Conservation (phyloP, 2,113 vertebrate genomes). For the Blennius ocellaris region DNA sequence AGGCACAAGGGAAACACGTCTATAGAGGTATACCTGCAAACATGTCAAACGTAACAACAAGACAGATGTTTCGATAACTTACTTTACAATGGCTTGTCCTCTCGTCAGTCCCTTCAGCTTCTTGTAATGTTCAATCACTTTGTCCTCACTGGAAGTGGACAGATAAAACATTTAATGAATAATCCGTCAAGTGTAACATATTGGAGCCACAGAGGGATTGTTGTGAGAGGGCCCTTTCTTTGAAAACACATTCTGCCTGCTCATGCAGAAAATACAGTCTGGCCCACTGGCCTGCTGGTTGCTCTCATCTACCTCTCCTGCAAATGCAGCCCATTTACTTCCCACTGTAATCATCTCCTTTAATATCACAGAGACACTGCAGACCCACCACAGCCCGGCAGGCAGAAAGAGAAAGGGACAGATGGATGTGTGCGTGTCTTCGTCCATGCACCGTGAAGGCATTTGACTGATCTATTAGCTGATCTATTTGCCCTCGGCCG, state of each 20-base stretch:
- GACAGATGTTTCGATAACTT: slow-evolving; percentile 77
- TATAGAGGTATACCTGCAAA: not conserved
- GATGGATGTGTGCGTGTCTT: slow-evolving; percentile 3
- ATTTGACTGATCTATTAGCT: slow-evolving; percentile 47
- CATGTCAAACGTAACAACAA: not conserved
- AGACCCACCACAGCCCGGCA: slow-evolving; percentile 29
- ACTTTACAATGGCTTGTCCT: slow-evolving; percentile 97
- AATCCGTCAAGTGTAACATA: slow-evolving; percentile 58
- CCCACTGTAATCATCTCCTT: slow-evolving; percentile 62
- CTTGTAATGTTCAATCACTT: slow-evolving; percentile 92
- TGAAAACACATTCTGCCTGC: slow-evolving; percentile 59
- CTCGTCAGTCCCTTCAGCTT: slow-evolving; percentile 92
- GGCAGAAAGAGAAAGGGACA: slow-evolving; percentile 5
- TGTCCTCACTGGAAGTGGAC: slow-evolving; percentile 90
- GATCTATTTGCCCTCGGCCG: not conserved
- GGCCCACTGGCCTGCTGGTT: slow-evolving; percentile 68
- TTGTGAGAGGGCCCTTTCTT: slow-evolving; percentile 47
- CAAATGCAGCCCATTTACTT: slow-evolving; percentile 61
- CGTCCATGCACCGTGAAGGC: slow-evolving; percentile 35
- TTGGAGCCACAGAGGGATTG: slow-evolving; percentile 46
- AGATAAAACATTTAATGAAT: slow-evolving; percentile 64
- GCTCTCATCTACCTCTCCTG: slow-evolving; percentile 53
- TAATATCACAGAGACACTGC: slow-evolving; percentile 32
- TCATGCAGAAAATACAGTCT: slow-evolving; percentile 80
- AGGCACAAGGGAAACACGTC: slow-evolving; percentile 5